phyloP scores from a whole-genome alignment of 2,113 vertebrate genomes.

The Pyrgilauda ruficollis region DNA sequence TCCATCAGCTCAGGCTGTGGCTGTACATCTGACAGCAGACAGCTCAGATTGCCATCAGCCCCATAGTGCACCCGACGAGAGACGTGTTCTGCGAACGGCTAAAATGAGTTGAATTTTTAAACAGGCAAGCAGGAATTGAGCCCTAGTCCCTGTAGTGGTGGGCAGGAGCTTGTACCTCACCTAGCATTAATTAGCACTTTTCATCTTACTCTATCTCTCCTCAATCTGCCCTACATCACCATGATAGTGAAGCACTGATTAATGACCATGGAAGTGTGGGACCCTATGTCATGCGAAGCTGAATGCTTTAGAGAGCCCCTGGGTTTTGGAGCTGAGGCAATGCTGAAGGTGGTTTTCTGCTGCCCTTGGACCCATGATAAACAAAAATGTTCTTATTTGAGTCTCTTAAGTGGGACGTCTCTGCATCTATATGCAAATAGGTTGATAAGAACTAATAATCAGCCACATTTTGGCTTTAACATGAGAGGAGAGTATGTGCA shows the following conservation, averaged over 20 bases:
- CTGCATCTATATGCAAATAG: background rate
- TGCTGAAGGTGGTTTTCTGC: background rate
- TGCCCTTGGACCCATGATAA: background rate
- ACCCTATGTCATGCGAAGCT: fast-evolving
- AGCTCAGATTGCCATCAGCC: background rate
- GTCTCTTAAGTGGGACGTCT: background rate
- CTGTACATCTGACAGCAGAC: background rate
- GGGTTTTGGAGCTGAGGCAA: background rate
- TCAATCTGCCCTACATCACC: background rate
- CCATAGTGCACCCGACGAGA: fast-evolving
- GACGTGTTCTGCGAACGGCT: fast-evolving
- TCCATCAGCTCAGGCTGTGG: background rate
- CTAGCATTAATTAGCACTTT: background rate
- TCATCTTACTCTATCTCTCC: background rate
- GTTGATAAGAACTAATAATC: background rate
- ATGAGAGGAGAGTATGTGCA: background rate
- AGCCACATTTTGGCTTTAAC: background rate
- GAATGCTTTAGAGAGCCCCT: background rate
- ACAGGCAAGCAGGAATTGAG: background rate
- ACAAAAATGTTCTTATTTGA: background rate
- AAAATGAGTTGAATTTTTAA: background rate
- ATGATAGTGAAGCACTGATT: background rate
- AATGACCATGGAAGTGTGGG: background rate
- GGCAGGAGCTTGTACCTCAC: background rate
- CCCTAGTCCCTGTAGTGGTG: background rate